Evolutionary conservation across 53 echinoderm and acorn worm species (phyloP).

Genomic region (Paelopatides confundens): DNA sequence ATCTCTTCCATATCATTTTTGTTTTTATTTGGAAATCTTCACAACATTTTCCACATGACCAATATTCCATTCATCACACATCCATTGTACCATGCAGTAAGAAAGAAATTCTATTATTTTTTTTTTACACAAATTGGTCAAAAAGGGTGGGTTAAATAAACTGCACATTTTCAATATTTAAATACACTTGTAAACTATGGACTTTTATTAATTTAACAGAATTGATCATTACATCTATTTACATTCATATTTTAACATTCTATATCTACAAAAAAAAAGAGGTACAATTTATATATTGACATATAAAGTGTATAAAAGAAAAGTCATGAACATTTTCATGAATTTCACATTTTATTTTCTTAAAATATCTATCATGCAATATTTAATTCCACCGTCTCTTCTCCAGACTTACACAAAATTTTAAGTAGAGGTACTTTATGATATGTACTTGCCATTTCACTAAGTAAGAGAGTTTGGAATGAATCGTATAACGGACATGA

Average conservation of each 20-base stretch:
- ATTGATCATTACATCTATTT: not conserved
- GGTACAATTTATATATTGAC: slow-evolving; percentile 6
- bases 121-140: not conserved
- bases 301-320: slow-evolving; percentile 36
- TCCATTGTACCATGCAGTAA: too few relatives aligned
- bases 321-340: slow-evolving; percentile 5
- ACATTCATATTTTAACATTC: not conserved
- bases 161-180: slow-evolving; percentile 23
- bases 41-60: too few relatives aligned
- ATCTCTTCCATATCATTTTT: too few relatives aligned
- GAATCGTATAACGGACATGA: not conserved
- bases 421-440: too few relatives aligned
- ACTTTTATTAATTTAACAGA: slow-evolving; percentile 25
- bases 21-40: too few relatives aligned
- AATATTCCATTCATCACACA: too few relatives aligned
- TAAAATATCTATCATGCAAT: not conserved
- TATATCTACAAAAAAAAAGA: slow-evolving; percentile 38
- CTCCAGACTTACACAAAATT: too few relatives aligned
- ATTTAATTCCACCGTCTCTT: not conserved
- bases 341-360: slow-evolving; percentile 15
- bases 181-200: not conserved
- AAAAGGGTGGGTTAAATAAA: not conserved
- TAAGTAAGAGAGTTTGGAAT: not conserved
- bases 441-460: too few relatives aligned
- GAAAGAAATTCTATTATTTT: too few relatives aligned